Evolutionary conservation across 92 coral and sea anemone genomes (phyloP), one percentile per base, ranked within the genome.

Genomic region (Scolanthus callimorphus): DNA sequence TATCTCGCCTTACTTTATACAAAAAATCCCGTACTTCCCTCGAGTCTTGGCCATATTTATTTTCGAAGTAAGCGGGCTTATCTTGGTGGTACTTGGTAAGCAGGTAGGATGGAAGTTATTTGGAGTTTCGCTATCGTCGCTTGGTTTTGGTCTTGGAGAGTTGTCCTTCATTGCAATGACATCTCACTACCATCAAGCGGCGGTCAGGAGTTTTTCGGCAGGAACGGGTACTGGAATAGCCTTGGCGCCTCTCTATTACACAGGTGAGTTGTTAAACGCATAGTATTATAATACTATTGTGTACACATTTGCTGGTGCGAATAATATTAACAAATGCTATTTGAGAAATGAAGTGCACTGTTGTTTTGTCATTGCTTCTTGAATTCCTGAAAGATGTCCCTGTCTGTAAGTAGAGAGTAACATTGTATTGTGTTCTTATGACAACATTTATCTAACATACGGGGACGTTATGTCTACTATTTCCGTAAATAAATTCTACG

Each of bases 211-310:
- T 2, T 87, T 82, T 57, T 87, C 95, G 3, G 82, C 90, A 15
- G 95, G 95, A 29, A 87, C 95, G 4, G 95, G 95, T 11, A 67
- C 85, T 2, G 95, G 95, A 12, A 68, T 87, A 12, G 63, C 95
- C 13, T 29, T 87, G 2, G 85, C 95, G 3, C 95, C 95, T 0
- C 64, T 87, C 2, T 87, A 87, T 67, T 87, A 87, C 59, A 82
- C 95, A 30, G 95, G 95, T 87, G 69, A 69, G 77, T 34, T 38
- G 1, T 19, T n/a, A n/a, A n/a, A n/a, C n/a, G n/a, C n/a, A n/a
- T n/a, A n/a, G n/a, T n/a, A n/a, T n/a, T n/a, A n/a, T n/a, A n/a
- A n/a, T n/a, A n/a, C n/a, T n/a, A n/a, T n/a, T n/a, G n/a, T n/a
- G n/a, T n/a, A n/a, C n/a, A n/a, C n/a, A n/a, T n/a, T n/a, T n/a